Evolutionary conservation across 2,888 invertebrate genomes (phyloP).

Genomic region (Omphaloscelis lunosa): DNA sequence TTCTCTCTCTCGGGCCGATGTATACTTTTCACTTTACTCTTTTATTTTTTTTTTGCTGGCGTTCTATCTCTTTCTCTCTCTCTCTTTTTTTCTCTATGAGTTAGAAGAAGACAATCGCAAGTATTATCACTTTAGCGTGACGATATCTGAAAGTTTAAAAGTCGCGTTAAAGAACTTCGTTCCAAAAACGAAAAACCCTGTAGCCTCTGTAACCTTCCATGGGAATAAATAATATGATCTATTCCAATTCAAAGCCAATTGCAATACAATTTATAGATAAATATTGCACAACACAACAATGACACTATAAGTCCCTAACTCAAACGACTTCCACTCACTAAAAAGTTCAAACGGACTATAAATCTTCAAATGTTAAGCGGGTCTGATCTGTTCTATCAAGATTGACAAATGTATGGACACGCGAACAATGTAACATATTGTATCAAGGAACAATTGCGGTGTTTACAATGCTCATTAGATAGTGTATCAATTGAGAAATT

Average conservation of each 20-base stretch:
- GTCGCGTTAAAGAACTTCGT: too few relatives aligned
- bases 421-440: conserved; percentile 73
- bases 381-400: conserved; percentile 64
- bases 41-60: too few relatives aligned
- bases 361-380: conserved; percentile 67
- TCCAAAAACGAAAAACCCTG: too few relatives aligned
- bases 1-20: too few relatives aligned
- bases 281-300: conserved; percentile 38
- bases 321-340: conserved; percentile 47
- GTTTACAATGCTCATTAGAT: conserved; percentile 66
- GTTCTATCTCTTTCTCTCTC: too few relatives aligned
- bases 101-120: too few relatives aligned
- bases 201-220: background rate
- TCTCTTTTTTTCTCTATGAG: too few relatives aligned
- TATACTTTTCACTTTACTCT: too few relatives aligned
- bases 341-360: conserved; percentile 65
- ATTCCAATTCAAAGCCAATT: background rate
- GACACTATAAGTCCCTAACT: conserved; percentile 19
- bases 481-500: conserved; percentile 55
- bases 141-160: too few relatives aligned
- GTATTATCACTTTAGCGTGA: too few relatives aligned
- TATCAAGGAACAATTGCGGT: conserved; percentile 55
- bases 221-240: background rate
- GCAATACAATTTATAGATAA: background rate
- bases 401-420: conserved; percentile 71